phyloP scores from a whole-genome alignment of 2,797 vertebrate species.

The Hydrophis major region DNA sequence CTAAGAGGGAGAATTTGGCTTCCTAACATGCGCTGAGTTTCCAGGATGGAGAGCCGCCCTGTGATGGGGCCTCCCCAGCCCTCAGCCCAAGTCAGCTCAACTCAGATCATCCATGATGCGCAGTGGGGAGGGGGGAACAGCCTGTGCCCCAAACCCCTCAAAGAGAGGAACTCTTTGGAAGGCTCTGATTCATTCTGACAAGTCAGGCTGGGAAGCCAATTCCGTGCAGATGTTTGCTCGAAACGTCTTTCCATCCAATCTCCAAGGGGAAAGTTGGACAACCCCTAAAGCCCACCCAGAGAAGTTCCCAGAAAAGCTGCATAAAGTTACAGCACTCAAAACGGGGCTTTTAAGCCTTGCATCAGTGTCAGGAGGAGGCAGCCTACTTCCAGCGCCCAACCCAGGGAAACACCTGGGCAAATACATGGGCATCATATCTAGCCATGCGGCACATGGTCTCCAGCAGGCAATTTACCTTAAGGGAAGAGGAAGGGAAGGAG shows the following conservation, averaged over 20 bases:
- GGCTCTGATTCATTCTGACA: neutral
- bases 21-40: neutral
- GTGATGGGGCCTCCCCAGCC: neutral
- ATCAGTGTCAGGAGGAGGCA: neutral
- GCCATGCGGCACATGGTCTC: too few species aligned
- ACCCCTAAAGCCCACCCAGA: neutral
- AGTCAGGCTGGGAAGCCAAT: neutral
- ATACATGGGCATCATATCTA: too few species aligned
- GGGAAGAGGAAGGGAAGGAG: too few species aligned
- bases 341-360: neutral
- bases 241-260: neutral
- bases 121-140: neutral
- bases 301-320: neutral
- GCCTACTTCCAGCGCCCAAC: too few species aligned
- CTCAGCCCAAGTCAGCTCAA: neutral
- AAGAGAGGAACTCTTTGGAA: neutral
- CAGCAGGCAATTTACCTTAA: too few species aligned
- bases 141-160: neutral
- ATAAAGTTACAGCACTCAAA: neutral
- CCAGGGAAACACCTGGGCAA: too few species aligned
- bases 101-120: neutral
- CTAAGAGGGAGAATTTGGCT: neutral
- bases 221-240: neutral
- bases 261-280: neutral
- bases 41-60: neutral